Percentiles rank a stretch among this genome's conserved stretches.
Evolutionary conservation across 2,113 vertebrate species (phyloP).

Genomic region (Illadopsis cleaveri): DNA sequence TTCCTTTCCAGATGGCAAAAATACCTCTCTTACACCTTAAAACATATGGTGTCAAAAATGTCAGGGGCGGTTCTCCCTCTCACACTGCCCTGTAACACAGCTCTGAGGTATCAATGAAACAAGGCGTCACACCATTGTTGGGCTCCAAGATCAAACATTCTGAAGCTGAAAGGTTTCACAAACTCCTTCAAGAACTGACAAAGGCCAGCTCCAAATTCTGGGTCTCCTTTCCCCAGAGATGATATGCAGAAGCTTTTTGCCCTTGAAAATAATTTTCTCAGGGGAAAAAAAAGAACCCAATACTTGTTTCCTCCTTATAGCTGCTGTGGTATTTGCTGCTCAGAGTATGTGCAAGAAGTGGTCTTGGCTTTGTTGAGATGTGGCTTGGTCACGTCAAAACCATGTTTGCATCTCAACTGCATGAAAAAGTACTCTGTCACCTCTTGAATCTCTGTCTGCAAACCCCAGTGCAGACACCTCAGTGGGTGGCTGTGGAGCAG

Average conservation of each 20-base stretch:
- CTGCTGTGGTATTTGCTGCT: neutral
- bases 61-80: neutral
- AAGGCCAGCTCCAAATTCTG: neutral
- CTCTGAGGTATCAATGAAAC: neutral
- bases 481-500: neutral
- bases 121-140: neutral
- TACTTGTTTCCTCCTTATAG: neutral
- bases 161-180: neutral
- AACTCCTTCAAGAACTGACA: neutral
- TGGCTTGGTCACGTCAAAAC: neutral
- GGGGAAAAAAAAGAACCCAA: neutral
- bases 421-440: neutral
- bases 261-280: neutral
- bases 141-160: neutral
- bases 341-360: neutral
- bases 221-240: neutral
- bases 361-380: neutral
- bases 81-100: neutral
- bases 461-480: neutral
- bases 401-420: neutral
- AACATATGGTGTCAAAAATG: neutral
- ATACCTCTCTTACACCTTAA: neutral
- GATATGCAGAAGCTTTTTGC: neutral
- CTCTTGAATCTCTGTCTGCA: neutral
- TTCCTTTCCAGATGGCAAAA: constrained; percentile 23